These are phyloP conservation scores for Drosophila ficusphila DNA, from an alignment of 1,140 invertebrate species.

Conservation along the genomic window DNA sequence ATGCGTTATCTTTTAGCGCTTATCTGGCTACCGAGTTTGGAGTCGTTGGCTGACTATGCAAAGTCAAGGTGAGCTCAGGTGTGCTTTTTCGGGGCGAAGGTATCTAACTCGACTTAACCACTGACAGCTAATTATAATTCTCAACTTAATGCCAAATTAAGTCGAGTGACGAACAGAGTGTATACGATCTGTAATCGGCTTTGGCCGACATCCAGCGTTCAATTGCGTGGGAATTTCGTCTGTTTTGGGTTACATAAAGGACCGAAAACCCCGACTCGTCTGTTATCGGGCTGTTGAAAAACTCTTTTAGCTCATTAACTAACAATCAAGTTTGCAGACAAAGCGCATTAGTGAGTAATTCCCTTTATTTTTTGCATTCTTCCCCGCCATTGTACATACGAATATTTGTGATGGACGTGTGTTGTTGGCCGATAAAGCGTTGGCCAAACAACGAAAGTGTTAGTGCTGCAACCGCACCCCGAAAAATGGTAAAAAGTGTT, in stretches of 20 bases:
- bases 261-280: constrained; percentile 1
- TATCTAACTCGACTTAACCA: constrained; percentile 43
- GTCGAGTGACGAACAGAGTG: constrained; percentile 35
- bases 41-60: constrained; percentile 42
- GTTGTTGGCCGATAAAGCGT: constrained; percentile 53
- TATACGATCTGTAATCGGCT: constrained; percentile 56
- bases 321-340: constrained; percentile 67
- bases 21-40: constrained; percentile 67
- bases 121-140: constrained; percentile 75
- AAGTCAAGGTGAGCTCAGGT: constrained; percentile 72
- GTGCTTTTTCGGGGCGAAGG: background rate
- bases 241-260: constrained; percentile 53
- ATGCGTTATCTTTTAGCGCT: constrained; percentile 61
- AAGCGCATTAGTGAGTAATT: constrained; percentile 74
- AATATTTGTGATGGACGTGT: constrained; percentile 16
- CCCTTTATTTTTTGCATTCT: constrained; percentile 37
- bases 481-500: constrained; percentile 45
- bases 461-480: constrained; percentile 57
- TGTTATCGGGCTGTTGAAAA: constrained; percentile 23
- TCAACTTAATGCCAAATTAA: constrained; percentile 71
- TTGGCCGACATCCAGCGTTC: constrained; percentile 26
- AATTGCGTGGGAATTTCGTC: constrained; percentile 70
- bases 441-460: constrained; percentile 72
- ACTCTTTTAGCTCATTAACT: constrained; percentile 61
- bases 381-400: constrained; percentile 12